Evolutionary conservation across 92 coral and sea anemone genomes (phyloP).

Genomic region (Epizoanthus stellaris): DNA sequence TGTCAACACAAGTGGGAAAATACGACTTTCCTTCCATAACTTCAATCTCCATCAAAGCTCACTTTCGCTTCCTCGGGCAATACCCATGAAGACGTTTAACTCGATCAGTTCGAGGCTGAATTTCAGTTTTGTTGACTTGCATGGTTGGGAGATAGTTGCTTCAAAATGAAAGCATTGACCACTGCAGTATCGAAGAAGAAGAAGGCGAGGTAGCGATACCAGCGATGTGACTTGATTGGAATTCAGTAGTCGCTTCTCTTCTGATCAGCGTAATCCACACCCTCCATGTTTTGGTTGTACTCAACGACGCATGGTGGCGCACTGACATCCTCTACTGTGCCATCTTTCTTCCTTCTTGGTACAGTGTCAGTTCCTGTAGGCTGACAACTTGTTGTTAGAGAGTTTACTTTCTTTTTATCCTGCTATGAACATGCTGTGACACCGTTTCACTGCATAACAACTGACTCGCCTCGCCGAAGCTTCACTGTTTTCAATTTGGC

Average conservation of each 20-base stretch:
- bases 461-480: slow-evolving; percentile 46
- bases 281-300: slow-evolving; percentile 58
- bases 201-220: too few relatives aligned
- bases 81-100: too few relatives aligned
- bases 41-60: too few relatives aligned
- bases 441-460: slow-evolving; percentile 35
- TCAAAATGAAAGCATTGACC: too few relatives aligned
- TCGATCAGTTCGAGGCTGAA: too few relatives aligned
- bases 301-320: slow-evolving; percentile 48
- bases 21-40: too few relatives aligned
- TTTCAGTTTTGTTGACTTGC: too few relatives aligned
- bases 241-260: not conserved
- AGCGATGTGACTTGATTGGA: not conserved
- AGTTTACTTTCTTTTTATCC: slow-evolving; percentile 51
- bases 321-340: slow-evolving; percentile 27
- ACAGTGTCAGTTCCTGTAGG: slow-evolving; percentile 47
- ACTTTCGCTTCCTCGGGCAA: too few relatives aligned
- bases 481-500: slow-evolving; percentile 8
- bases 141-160: too few relatives aligned
- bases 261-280: slow-evolving; percentile 55
- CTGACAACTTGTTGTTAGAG: slow-evolving; percentile 45
- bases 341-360: slow-evolving; percentile 33
- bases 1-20: too few relatives aligned
- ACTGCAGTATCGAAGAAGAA: too few relatives aligned
- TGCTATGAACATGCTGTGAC: slow-evolving; percentile 53